Evolutionary conservation across 2,888 invertebrate species (phyloP).

Genomic region (Creontiades dilutus): DNA sequence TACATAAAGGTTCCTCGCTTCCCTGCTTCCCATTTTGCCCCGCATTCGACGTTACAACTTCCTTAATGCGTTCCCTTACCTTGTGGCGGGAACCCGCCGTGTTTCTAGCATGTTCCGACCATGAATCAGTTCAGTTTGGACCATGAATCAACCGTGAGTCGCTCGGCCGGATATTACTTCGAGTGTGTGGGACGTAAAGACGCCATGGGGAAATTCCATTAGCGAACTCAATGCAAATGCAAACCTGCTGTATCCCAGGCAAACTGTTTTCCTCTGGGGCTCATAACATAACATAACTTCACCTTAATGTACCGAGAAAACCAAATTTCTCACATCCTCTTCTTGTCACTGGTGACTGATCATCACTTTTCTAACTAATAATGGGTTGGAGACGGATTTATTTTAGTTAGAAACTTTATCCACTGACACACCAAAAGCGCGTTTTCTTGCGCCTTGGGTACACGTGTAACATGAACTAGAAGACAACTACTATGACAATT

Average conservation of each 20-base stretch:
- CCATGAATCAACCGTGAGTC: conserved; percentile 17
- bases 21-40: neutral
- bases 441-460: too few species aligned
- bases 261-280: neutral
- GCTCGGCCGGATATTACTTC: conserved; percentile 7
- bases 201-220: conserved; percentile 4
- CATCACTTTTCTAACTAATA: too few species aligned
- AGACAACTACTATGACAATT: too few species aligned
- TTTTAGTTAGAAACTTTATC: too few species aligned
- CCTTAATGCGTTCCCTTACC: conserved; percentile 22
- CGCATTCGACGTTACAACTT: neutral
- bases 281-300: neutral
- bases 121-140: neutral
- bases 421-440: too few species aligned
- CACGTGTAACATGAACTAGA: too few species aligned
- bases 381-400: too few species aligned
- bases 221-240: neutral
- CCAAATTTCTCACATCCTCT: too few species aligned
- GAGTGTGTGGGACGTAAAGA: neutral
- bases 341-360: too few species aligned
- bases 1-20: conserved; percentile 12
- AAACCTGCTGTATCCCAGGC: neutral
- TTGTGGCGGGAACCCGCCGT: neutral
- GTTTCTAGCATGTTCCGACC: neutral
- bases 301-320: too few species aligned